phyloP scores from a whole-genome alignment of 2,113 vertebrate species.

The Sinocyclocheilus anshuiensis region DNA sequence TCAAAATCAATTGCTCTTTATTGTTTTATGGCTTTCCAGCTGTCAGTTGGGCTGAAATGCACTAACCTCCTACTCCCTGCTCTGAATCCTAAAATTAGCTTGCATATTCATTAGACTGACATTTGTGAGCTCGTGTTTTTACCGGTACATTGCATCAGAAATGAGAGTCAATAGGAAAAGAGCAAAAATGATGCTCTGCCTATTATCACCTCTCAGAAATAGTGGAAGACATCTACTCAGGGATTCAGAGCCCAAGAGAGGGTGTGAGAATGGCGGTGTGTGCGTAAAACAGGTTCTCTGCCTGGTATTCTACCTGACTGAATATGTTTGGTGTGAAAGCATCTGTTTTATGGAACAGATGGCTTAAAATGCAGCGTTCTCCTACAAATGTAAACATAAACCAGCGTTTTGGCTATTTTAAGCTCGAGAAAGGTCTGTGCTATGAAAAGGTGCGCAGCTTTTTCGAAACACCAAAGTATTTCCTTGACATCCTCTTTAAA shows the following conservation, averaged over 20 bases:
- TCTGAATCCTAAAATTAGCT: constrained; percentile 12
- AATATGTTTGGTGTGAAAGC: constrained; percentile 2
- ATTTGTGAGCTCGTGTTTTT: background rate
- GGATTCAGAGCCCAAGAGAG: constrained; percentile 2
- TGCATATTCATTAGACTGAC: background rate
- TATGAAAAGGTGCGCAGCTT: background rate
- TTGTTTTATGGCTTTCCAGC: constrained; percentile 18
- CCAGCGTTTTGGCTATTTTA: constrained; percentile 25
- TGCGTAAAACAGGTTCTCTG: background rate
- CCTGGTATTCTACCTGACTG: constrained; percentile 18
- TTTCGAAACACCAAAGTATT: background rate
- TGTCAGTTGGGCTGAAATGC: constrained; percentile 6
- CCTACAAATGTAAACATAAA: constrained; percentile 35
- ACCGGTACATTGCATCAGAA: constrained; percentile 13
- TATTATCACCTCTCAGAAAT: constrained; percentile 16
- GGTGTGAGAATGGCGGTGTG: background rate
- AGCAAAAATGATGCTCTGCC: background rate
- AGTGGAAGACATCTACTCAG: constrained; percentile 1
- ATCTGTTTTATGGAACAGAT: constrained; percentile 44
- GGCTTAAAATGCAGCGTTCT: constrained; percentile 32
- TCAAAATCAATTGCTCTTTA: background rate
- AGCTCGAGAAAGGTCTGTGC: background rate
- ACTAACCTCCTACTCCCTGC: background rate
- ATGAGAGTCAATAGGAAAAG: constrained; percentile 2
- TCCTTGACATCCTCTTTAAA: constrained; percentile 17